These are phyloP conservation scores for Andrena camellia DNA, from an alignment of 2,888 invertebrate genomes.

Conservation along the genomic window DNA sequence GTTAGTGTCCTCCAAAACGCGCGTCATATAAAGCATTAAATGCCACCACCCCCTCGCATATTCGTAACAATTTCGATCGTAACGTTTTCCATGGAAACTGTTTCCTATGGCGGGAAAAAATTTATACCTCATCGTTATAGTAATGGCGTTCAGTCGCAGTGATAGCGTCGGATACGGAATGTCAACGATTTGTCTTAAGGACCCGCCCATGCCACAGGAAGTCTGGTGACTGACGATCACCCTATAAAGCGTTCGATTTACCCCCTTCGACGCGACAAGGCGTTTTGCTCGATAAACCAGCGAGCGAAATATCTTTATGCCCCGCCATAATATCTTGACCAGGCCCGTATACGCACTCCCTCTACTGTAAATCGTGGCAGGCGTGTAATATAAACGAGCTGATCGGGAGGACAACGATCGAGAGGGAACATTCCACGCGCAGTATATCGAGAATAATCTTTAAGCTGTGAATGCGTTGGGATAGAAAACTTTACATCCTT, in stretches of 20 bases:
- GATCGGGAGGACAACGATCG: background rate
- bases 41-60: background rate
- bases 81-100: background rate
- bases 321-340: slow-evolving; percentile 27
- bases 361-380: slow-evolving; percentile 5
- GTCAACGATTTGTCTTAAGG: slow-evolving; percentile 57
- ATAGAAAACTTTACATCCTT: too few species aligned
- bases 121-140: slow-evolving; percentile 49
- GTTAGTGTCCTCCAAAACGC: background rate
- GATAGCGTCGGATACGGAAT: slow-evolving; percentile 45
- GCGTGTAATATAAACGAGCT: slow-evolving; percentile 27
- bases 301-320: slow-evolving; percentile 54
- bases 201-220: slow-evolving; percentile 52
- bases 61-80: background rate
- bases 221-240: slow-evolving; percentile 40
- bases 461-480: background rate
- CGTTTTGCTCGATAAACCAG: slow-evolving; percentile 38
- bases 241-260: slow-evolving; percentile 52
- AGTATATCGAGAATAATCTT: background rate
- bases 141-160: slow-evolving; percentile 44
- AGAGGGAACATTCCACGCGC: background rate
- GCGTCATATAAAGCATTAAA: background rate
- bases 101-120: slow-evolving; percentile 15
- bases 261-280: slow-evolving; percentile 13
- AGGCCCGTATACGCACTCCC: slow-evolving; percentile 25